Evolutionary conservation across 2,113 vertebrate genomes (phyloP).

Genomic region (Montifringilla adamsi): DNA sequence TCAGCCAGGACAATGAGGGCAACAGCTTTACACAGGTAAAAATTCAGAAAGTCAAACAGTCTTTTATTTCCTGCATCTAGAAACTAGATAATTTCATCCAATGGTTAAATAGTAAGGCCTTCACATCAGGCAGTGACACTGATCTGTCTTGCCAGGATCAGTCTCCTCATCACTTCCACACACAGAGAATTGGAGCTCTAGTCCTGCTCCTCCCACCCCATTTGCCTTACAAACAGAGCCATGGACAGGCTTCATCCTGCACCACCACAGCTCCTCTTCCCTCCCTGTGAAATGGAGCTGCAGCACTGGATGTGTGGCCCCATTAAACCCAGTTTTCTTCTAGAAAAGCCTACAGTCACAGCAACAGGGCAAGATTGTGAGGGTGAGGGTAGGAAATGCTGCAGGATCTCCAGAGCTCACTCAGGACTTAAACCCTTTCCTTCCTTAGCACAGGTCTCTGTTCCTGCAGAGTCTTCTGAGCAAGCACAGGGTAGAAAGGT

Average conservation of each 20-base stretch:
- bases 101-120: neutral
- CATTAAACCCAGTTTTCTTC: neutral
- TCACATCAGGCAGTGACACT: neutral
- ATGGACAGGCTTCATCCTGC: rapidly evolving
- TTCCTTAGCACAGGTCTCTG: neutral
- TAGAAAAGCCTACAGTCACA: neutral
- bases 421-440: neutral
- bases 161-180: neutral
- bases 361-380: neutral
- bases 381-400: neutral
- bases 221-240: neutral
- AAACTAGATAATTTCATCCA: neutral
- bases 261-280: neutral
- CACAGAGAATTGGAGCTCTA: neutral
- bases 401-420: neutral
- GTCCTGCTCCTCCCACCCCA: neutral
- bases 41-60: neutral
- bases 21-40: rapidly evolving
- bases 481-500: neutral
- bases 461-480: neutral
- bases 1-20: neutral
- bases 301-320: neutral
- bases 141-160: neutral
- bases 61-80: neutral
- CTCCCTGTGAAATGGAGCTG: neutral